Evolutionary conservation across 1,140 invertebrate species (phyloP).

Genomic region (Battus philenor): DNA sequence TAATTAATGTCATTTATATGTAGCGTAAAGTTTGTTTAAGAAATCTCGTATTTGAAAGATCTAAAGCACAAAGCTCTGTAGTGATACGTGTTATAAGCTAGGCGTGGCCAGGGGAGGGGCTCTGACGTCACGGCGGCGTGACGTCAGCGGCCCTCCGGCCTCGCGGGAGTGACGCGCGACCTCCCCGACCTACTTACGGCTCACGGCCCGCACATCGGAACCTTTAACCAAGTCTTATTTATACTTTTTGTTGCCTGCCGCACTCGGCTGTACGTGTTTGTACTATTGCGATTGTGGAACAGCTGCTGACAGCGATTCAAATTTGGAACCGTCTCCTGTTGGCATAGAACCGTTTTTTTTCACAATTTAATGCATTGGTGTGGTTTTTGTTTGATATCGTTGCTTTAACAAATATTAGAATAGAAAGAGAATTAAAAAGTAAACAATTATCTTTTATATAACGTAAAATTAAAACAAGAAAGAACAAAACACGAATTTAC

Average conservation of each 20-base stretch:
- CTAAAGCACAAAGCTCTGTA: not conserved
- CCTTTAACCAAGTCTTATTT: slow-evolving; percentile 8
- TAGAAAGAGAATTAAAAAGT: no score
- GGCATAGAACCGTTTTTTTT: no score
- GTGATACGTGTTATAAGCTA: slow-evolving; percentile 4
- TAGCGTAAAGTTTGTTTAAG: not conserved
- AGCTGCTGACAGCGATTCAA: no score
- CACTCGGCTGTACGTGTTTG: slow-evolving; percentile 1
- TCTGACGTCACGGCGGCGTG: slow-evolving; percentile 38
- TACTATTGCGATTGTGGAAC: no score
- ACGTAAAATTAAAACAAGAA: no score
- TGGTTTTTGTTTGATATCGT: no score
- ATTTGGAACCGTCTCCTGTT: no score
- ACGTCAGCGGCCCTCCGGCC: slow-evolving; percentile 28
- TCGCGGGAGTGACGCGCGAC: slow-evolving; percentile 22
- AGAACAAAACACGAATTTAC: no score
- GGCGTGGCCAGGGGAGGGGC: slow-evolving; percentile 45
- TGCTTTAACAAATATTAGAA: no score
- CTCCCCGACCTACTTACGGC: slow-evolving; percentile 19
- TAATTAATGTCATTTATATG: no score
- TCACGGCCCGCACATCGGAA: not conserved
- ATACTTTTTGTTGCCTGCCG: slow-evolving; percentile 7
- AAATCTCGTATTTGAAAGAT: slow-evolving; percentile 5
- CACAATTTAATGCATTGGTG: no score
- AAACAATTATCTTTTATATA: no score